phyloP scores from a whole-genome alignment of 2,113 vertebrate genomes.

The Cariama cristata region DNA sequence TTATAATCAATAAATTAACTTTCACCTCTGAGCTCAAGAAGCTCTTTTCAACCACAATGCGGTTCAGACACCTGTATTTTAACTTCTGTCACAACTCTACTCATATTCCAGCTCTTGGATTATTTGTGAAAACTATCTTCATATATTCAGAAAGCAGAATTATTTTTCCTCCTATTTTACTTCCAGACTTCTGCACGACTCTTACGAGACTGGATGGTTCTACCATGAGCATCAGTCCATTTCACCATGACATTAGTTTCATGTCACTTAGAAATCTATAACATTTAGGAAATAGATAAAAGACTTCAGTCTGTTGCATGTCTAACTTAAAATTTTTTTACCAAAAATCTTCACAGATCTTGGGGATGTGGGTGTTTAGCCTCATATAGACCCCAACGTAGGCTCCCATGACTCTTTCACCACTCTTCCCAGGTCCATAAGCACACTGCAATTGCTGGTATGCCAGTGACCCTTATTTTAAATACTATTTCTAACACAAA shows the following conservation, averaged over 20 bases:
- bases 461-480: neutral
- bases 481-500: neutral
- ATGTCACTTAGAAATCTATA: neutral
- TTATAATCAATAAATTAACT: neutral
- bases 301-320: neutral
- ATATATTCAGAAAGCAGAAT: neutral
- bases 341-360: neutral
- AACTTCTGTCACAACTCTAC: neutral
- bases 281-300: neutral
- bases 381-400: neutral
- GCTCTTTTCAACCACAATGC: neutral
- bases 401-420: neutral
- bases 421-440: neutral
- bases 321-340: neutral
- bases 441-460: neutral
- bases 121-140: neutral
- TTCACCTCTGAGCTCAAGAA: neutral
- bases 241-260: neutral
- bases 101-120: neutral
- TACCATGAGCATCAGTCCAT: neutral
- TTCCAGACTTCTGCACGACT: neutral
- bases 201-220: neutral
- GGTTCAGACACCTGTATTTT: neutral
- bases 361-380: fast-evolving
- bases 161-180: neutral